Evolutionary conservation across 2,797 vertebrate species (phyloP).

Genomic region (Pseudochromis fuscus): DNA sequence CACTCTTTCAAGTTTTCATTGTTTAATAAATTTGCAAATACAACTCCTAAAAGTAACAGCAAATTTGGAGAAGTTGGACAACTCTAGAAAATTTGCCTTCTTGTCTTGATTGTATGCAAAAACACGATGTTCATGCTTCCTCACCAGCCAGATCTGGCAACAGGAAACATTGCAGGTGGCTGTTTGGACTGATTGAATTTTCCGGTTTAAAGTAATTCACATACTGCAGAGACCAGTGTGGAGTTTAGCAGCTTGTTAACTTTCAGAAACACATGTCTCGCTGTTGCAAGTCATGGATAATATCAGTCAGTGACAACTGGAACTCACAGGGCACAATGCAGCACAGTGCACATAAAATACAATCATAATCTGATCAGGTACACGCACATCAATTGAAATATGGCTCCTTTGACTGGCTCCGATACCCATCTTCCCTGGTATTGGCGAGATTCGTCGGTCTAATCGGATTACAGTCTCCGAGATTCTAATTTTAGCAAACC

Average conservation of each 20-base stretch:
- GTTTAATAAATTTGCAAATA: no score
- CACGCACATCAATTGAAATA: constrained; percentile 13
- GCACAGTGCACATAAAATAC: not conserved
- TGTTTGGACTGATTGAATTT: constrained; percentile 35
- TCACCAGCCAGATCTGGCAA: not conserved
- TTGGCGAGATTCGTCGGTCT: constrained; percentile 24
- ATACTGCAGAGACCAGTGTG: constrained; percentile 22
- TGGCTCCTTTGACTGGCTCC: not conserved
- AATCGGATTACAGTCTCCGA: constrained; percentile 31
- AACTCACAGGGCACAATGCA: constrained; percentile 12
- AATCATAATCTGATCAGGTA: not conserved
- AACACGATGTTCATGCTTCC: not conserved
- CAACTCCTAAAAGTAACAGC: no score
- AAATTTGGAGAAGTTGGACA: no score
- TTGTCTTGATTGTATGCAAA: no score
- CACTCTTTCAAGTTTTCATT: no score
- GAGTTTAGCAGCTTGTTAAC: constrained; percentile 30
- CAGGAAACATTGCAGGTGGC: constrained; percentile 23
- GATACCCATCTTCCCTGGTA: constrained; percentile 10
- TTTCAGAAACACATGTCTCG: constrained; percentile 16
- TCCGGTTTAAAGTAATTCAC: constrained; percentile 33
- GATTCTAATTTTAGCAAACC: constrained; percentile 19
- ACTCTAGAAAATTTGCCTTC: no score
- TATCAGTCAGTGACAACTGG: constrained; percentile 17
- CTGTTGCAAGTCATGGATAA: constrained; percentile 6